phyloP scores from a whole-genome alignment of 2,113 vertebrate species.

The Myanophis thanlyinensis region DNA sequence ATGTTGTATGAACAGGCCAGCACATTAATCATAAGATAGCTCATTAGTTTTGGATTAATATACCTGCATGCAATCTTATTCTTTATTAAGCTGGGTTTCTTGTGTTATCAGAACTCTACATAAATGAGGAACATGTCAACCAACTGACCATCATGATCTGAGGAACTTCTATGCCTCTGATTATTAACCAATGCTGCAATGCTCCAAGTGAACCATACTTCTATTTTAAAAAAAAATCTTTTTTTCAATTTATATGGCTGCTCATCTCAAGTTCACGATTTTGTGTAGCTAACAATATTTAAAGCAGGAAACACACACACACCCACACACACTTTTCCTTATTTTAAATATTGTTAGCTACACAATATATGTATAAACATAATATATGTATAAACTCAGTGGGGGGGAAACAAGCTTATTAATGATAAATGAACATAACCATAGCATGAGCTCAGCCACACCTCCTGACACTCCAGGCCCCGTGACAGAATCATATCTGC shows the following conservation, averaged over 20 bases:
- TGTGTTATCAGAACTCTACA: background rate
- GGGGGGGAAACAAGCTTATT: background rate
- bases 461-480: background rate
- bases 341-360: background rate
- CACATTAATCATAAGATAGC: background rate
- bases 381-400: background rate
- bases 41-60: background rate
- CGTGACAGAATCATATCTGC: background rate
- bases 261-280: background rate
- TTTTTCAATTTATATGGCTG: background rate
- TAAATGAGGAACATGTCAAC: background rate
- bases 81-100: background rate
- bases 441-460: background rate
- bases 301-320: background rate
- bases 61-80: background rate
- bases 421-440: background rate
- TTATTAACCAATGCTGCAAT: background rate
- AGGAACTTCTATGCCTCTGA: background rate
- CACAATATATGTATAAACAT: no score
- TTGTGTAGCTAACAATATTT: background rate
- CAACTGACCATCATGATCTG: background rate
- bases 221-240: background rate
- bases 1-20: background rate
- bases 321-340: background rate
- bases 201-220: background rate